phyloP scores from a whole-genome alignment of 92 coral and sea anemone genomes.

The Heteractis magnifica region DNA sequence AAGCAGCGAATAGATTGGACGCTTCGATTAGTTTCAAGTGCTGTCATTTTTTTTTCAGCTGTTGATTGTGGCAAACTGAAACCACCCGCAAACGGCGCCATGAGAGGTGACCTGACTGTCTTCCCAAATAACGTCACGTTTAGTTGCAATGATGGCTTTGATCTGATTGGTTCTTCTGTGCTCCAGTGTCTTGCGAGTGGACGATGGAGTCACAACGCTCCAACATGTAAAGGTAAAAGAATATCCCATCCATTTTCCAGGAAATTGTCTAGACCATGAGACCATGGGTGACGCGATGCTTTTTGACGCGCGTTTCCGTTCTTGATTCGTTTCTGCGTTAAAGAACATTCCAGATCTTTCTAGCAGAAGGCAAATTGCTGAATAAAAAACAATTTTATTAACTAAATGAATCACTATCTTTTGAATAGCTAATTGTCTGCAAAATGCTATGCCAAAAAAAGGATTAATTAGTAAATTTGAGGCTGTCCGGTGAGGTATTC shows the following conservation, averaged over 20 bases:
- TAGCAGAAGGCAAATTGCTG: too few species aligned
- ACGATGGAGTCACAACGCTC: constrained; percentile 46
- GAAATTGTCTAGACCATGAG: not conserved
- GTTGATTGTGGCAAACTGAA: constrained; percentile 46
- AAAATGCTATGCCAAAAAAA: too few species aligned
- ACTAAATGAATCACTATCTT: too few species aligned
- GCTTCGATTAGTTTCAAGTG: too few species aligned
- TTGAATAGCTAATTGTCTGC: too few species aligned
- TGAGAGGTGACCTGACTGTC: constrained; percentile 31
- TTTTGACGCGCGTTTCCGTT: too few species aligned
- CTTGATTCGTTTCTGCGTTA: too few species aligned
- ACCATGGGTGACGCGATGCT: not conserved
- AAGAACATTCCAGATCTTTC: too few species aligned
- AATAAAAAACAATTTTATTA: too few species aligned
- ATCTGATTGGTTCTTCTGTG: constrained; percentile 44
- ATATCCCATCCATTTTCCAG: not conserved
- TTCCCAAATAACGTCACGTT: constrained; percentile 49
- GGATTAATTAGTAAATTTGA: too few species aligned
- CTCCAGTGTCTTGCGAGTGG: constrained; percentile 49
- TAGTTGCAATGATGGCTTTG: constrained; percentile 48
- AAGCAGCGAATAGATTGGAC: too few species aligned
- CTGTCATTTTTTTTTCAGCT: constrained; percentile 28
- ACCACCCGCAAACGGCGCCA: constrained; percentile 33
- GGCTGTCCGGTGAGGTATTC: too few species aligned
- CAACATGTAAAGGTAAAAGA: constrained; percentile 38